Conservation (phyloP, 2,888 invertebrate genomes). For the Athalia circularis region DNA sequence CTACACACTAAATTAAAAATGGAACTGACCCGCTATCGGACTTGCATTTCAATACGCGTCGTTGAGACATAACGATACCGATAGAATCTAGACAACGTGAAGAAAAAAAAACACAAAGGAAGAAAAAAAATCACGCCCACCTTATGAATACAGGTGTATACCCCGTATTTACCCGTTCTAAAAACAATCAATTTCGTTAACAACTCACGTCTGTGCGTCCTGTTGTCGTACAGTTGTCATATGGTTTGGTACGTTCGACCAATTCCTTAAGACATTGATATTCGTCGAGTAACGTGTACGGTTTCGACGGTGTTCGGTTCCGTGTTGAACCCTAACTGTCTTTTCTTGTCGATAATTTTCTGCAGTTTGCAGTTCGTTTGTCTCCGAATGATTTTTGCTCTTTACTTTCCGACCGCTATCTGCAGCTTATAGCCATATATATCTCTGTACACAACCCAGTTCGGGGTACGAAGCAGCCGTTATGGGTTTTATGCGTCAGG, state of each 20-base stretch:
- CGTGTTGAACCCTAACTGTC: background rate
- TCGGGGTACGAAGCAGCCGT: too few relatives aligned
- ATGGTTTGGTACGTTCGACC: conserved; percentile 44
- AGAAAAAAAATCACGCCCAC: background rate
- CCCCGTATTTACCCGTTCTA: conserved; percentile 27
- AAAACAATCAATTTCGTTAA: conserved; percentile 22
- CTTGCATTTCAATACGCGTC: conserved; percentile 56
- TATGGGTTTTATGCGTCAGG: background rate
- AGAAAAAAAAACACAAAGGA: background rate
- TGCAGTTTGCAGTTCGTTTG: background rate
- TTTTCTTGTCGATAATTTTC: background rate
- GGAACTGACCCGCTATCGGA: conserved; percentile 61
- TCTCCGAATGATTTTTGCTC: too few relatives aligned
- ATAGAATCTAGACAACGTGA: background rate
- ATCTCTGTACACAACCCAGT: too few relatives aligned
- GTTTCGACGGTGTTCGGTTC: conserved; percentile 9
- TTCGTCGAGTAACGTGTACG: conserved; percentile 20
- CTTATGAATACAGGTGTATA: too few relatives aligned
- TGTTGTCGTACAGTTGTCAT: conserved; percentile 49
- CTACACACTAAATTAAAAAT: conserved; percentile 63
- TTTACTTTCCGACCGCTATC: background rate
- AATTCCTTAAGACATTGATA: conserved; percentile 45
- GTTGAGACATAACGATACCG: background rate
- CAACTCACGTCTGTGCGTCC: conserved; percentile 31
- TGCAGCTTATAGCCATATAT: too few relatives aligned